Conservation (phyloP, 1,140 invertebrate genomes). For the Papilio dardanus region DNA sequence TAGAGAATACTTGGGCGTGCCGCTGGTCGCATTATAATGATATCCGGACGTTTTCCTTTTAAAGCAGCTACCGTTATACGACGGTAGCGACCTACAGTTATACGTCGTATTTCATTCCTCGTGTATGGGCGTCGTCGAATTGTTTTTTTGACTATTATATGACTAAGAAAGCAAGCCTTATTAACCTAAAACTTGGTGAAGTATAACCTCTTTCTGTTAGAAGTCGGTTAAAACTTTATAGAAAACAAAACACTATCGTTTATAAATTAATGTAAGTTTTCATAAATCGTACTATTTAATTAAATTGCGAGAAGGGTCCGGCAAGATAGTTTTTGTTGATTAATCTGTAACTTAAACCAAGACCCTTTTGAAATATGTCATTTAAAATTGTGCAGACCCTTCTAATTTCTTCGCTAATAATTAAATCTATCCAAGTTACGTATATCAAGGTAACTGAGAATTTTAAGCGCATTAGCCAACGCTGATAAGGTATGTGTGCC, state of each 20-base stretch:
- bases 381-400: not conserved
- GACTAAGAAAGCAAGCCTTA: no score
- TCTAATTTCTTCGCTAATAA: slow-evolving; percentile 1
- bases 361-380: not conserved
- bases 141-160: no score
- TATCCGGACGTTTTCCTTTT: slow-evolving; percentile 18
- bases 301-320: no score
- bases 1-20: slow-evolving; percentile 10
- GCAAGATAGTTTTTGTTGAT: no score
- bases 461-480: slow-evolving; percentile 14
- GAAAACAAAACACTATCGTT: no score
- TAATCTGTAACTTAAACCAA: not conserved
- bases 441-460: slow-evolving; percentile 27
- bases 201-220: no score
- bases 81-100: slow-evolving; percentile 9
- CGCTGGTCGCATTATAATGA: slow-evolving; percentile 12
- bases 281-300: no score
- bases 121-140: no score
- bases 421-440: not conserved
- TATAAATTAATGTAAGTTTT: no score
- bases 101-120: not conserved
- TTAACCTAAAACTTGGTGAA: no score
- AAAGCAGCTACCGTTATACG: slow-evolving; percentile 18
- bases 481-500: slow-evolving; percentile 25
- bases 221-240: no score